Evolutionary conservation across 2,113 vertebrate genomes (phyloP).

Genomic region (Cricetomys ansorgei): DNA sequence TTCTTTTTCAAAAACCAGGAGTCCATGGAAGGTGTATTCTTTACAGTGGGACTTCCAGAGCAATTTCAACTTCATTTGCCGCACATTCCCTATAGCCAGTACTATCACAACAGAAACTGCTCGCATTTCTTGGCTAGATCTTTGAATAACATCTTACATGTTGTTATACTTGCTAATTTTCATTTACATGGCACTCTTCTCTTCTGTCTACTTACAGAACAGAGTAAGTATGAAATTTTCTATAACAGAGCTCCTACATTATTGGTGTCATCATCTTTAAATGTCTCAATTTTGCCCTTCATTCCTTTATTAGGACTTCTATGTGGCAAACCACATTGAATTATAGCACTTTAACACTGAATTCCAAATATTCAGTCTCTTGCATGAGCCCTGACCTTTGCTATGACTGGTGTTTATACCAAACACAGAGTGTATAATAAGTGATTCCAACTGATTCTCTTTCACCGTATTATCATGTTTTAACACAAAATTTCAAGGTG

Average conservation of each 20-base stretch:
- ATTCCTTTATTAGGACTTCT: background rate
- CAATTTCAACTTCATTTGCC: background rate
- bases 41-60: background rate
- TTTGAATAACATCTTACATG: background rate
- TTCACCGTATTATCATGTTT: background rate
- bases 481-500: background rate
- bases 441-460: slow-evolving; percentile 19
- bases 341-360: background rate
- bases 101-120: background rate
- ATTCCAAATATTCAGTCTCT: background rate
- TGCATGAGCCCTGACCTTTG: background rate
- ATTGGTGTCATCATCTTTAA: background rate
- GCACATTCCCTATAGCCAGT: background rate
- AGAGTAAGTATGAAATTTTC: background rate
- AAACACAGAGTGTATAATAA: background rate
- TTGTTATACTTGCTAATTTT: background rate
- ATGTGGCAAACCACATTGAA: background rate
- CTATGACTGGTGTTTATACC: background rate
- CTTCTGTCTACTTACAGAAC: background rate
- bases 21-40: background rate
- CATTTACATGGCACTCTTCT: background rate
- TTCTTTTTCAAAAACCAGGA: no score
- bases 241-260: background rate
- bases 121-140: background rate
- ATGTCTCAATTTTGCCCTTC: background rate